A percentile compares a stretch with the other conserved stretches of the same genome.
Evolutionary conservation across 1,140 invertebrate genomes (phyloP).

Genomic region (Pomacea maculata): DNA sequence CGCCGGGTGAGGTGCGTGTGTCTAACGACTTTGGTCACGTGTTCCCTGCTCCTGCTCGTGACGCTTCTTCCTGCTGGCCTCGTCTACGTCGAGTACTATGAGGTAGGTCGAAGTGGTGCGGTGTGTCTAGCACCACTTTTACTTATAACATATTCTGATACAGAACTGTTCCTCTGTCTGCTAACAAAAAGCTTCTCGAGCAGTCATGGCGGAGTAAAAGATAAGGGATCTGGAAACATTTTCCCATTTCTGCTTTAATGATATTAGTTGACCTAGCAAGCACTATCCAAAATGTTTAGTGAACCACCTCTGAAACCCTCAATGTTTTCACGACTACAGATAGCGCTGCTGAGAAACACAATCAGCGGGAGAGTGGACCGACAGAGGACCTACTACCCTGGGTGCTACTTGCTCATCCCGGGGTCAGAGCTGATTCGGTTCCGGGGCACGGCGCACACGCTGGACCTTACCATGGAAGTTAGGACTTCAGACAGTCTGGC

Average conservation of each 20-base stretch:
- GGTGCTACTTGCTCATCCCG: conserved; percentile 3
- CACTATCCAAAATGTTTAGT: no score
- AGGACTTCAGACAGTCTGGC: not conserved
- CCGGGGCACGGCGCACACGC: conserved; percentile 4
- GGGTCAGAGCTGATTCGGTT: conserved; percentile 13
- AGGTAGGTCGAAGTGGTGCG: not conserved
- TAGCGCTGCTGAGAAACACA: not conserved
- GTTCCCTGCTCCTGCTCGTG: not conserved
- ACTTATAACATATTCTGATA: no score
- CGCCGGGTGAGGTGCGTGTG: not conserved
- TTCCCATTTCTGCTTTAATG: no score
- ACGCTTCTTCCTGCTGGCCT: not conserved
- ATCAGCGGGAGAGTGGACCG: conserved; percentile 15
- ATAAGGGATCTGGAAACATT: no score
- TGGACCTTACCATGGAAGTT: not conserved
- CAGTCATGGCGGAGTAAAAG: no score
- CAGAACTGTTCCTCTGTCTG: no score
- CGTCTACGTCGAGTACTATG: conserved; percentile 12
- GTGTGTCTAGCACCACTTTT: not conserved
- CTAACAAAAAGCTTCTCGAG: no score
- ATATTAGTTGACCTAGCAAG: no score
- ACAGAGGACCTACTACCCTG: not conserved
- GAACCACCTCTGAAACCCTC: no score
- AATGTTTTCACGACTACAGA: not conserved
- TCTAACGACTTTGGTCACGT: not conserved